Conservation (phyloP, 2,113 vertebrate species). For the Mus musculus region GRCm39 chr7:112641501-112642000, state of each 20-base stretch:
- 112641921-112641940: background rate
- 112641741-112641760: background rate
- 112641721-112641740: background rate
- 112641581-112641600: background rate
- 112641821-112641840: background rate
- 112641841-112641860: background rate
- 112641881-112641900: background rate
- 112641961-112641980: background rate
- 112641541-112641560: background rate
- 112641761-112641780: background rate
- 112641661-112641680: background rate
- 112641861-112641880: no score
- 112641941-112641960: background rate
- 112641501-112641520: background rate
- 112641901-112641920: background rate
- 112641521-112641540: background rate
- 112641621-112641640: background rate
- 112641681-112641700: background rate
- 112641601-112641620: background rate
- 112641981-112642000: background rate
- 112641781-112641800: background rate
- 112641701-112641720: background rate
- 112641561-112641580: conserved; percentile 23
- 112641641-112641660: background rate
- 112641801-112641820: background rate